These are phyloP conservation scores for Remorina albescens DNA, from an alignment of 2,797 vertebrate species.

Conservation along the genomic window DNA sequence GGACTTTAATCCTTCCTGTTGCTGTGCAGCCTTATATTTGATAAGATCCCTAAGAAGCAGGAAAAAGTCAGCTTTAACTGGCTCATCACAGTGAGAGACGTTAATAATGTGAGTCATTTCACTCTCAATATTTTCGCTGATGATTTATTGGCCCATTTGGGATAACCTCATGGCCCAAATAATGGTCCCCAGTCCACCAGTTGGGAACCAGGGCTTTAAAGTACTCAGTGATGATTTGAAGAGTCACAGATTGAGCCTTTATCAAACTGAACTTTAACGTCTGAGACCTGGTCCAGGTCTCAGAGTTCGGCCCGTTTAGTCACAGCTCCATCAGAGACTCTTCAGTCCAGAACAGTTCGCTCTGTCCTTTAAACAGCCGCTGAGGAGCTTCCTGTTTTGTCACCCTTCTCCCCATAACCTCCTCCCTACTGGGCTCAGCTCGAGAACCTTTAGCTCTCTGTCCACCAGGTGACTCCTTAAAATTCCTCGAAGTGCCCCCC, in stretches of 20 bases:
- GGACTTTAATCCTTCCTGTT: no score
- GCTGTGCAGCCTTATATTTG: no score
- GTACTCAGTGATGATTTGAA: background rate
- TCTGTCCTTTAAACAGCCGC: background rate
- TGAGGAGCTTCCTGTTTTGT: constrained; percentile 46
- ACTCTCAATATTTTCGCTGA: no score
- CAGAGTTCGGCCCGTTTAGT: background rate
- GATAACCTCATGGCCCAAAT: no score
- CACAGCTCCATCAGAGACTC: background rate
- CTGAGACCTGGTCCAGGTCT: no score
- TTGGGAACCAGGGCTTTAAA: no score
- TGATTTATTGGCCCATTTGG: no score
- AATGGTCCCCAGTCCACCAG: no score
- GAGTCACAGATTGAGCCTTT: constrained; percentile 11
- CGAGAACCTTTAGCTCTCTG: background rate
- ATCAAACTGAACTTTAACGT: background rate
- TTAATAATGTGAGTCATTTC: no score
- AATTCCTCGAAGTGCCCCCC: constrained; percentile 2
- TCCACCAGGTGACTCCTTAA: background rate
- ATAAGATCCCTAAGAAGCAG: no score
- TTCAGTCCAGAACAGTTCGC: background rate
- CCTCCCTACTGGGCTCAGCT: background rate
- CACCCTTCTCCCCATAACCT: constrained; percentile 24
- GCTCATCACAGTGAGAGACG: no score
- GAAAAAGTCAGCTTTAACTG: no score